Evolutionary conservation across 2,113 vertebrate genomes (phyloP), one percentile per base, ranked within the genome.

Genomic region (Hippocampus mohnikei): DNA sequence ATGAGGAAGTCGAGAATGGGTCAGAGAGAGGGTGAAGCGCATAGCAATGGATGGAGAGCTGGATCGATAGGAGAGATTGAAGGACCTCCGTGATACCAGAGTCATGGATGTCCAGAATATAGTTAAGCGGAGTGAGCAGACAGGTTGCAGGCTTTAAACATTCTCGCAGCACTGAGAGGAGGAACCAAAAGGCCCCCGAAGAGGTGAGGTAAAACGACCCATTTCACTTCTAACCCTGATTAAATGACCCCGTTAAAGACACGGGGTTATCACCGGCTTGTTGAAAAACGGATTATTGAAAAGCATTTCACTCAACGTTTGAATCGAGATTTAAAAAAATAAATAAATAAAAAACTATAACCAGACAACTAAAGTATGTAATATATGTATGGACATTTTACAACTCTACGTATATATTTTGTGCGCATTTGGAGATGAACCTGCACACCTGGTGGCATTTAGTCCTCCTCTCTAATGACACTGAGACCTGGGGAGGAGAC

Each of bases 61-160:
- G 80, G 85, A 89, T 90, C 89, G 80, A 90, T 89, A 78, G 71
- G 76, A 80, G 84, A 89, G 88, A 88, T 86, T 87, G 86, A 89
- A 87, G 85, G 85, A 89, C 85, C 80, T 81, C 80, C 77, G 79
- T 86, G 84, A 89, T 85, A 87, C 75, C 77, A 78, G 81, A 89
- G 84, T 87, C 87, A 88, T 62, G 80, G 82, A 81, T 88, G 82
- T 81, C 70, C 85, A 87, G 76, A 73, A 81, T 69, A 27, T 72
- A 78, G 85, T 78, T 85, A 85, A 90, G 80, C 82, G 88, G 84
- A 81, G 81, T 80, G 65, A 70, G 80, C 76, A 83, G 81, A 70
- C 69, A 41, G 85, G 85, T 84, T 83, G 83, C 74, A 27, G 83
- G 88, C 85, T 89, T 88, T 88, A 88, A 90, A 88, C 77, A 84